These are phyloP conservation scores for Drosophila basisetae DNA, from an alignment of 2,888 invertebrate genomes.

Conservation along the genomic window DNA sequence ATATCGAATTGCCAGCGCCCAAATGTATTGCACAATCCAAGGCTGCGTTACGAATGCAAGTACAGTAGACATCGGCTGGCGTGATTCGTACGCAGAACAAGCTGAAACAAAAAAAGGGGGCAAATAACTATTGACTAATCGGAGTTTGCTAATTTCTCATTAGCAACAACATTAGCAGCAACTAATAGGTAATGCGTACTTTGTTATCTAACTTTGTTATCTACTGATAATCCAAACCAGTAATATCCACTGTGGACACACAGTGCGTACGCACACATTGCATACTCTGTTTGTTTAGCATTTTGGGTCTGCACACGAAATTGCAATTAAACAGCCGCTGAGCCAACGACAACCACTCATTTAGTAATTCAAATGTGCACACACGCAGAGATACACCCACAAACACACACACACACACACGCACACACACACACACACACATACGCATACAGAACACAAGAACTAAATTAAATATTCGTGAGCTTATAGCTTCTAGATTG, in stretches of 20 bases:
- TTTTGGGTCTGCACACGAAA: constrained; percentile 64
- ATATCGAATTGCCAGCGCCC: constrained; percentile 64
- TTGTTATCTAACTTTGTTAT: not conserved
- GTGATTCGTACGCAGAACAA: not conserved
- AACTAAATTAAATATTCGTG: constrained; percentile 42
- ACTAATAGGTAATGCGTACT: not conserved
- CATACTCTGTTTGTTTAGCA: constrained; percentile 56
- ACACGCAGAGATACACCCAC: not conserved
- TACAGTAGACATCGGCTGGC: constrained; percentile 28
- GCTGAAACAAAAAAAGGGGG: not conserved
- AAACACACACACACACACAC: not conserved
- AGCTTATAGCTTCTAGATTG: constrained; percentile 43
- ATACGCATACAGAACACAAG: constrained; percentile 6
- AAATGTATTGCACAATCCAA: constrained; percentile 57
- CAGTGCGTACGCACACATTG: constrained; percentile 29
- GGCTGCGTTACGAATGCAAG: constrained; percentile 50
- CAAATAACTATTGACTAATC: not conserved
- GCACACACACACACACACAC: not conserved
- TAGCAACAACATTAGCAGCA: too few species aligned
- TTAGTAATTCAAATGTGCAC: constrained; percentile 52
- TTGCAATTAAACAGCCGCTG: constrained; percentile 69
- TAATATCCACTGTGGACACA: constrained; percentile 31
- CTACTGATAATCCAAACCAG: not conserved
- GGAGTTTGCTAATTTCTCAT: not conserved
- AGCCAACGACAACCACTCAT: constrained; percentile 40